A percentile compares a stretch with the other conserved stretches of the same genome.
These are phyloP conservation scores for Eurytoma adleriae DNA, from an alignment of 2,888 invertebrate genomes.

Conservation along the genomic window DNA sequence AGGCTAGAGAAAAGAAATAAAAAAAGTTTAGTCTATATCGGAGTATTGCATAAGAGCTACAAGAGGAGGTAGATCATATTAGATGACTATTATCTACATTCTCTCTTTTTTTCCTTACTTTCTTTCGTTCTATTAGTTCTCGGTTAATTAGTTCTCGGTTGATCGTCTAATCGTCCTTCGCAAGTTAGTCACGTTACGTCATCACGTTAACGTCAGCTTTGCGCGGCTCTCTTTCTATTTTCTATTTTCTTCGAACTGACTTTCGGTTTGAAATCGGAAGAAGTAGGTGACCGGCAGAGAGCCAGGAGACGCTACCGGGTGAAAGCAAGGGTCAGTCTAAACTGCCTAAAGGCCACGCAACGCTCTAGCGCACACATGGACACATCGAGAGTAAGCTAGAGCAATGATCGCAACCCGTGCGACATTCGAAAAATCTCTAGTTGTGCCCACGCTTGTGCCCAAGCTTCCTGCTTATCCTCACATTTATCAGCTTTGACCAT, in stretches of 20 bases:
- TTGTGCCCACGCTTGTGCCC: no score
- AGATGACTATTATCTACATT: no score
- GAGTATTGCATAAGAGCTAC: no score
- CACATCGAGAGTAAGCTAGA: background rate
- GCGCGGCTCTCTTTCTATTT: background rate
- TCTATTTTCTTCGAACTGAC: no score
- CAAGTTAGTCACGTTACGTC: background rate
- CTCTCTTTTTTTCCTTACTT: no score
- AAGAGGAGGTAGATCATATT: no score
- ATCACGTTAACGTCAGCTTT: background rate
- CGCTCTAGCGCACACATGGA: slow-evolving; percentile 49
- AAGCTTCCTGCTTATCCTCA: no score
- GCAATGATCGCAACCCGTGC: background rate
- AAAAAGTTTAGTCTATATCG: no score
- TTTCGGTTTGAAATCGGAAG: slow-evolving; percentile 1
- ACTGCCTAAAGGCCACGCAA: slow-evolving; percentile 59
- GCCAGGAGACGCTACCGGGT: slow-evolving; percentile 62
- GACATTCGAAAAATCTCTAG: background rate
- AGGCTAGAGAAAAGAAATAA: no score
- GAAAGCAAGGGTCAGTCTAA: slow-evolving; percentile 63
- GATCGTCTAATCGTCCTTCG: background rate
- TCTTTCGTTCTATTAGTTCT: no score
- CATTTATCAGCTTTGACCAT: no score
- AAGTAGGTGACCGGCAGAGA: slow-evolving; percentile 63
- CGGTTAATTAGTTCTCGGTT: no score